These are phyloP conservation scores for Eutrigla gurnardus DNA, from an alignment of 2,797 vertebrate genomes.

Conservation along the genomic window DNA sequence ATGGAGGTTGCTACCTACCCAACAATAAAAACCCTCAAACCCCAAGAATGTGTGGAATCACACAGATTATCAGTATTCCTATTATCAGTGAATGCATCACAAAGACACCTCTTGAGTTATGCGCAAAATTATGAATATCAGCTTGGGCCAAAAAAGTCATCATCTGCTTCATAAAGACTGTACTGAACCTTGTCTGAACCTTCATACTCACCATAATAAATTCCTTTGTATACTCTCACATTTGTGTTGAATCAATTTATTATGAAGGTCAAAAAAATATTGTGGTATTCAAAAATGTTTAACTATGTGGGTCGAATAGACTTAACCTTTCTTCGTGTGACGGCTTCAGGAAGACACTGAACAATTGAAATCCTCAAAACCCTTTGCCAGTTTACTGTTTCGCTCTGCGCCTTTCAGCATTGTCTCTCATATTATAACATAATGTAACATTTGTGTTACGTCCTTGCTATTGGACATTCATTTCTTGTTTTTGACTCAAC, in stretches of 20 bases:
- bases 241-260: constrained; percentile 40
- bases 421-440: background rate
- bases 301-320: constrained; percentile 10
- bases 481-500: background rate
- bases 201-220: constrained; percentile 11
- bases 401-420: background rate
- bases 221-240: constrained; percentile 32
- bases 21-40: background rate
- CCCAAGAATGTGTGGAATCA: background rate
- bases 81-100: background rate
- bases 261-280: constrained; percentile 39
- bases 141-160: background rate
- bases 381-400: constrained; percentile 11
- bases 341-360: background rate
- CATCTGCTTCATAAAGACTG: constrained; percentile 10
- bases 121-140: constrained; percentile 7
- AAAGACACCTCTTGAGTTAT: background rate
- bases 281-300: constrained; percentile 27
- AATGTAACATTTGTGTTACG: background rate
- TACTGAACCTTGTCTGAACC: background rate
- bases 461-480: constrained; percentile 13
- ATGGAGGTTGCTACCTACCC: no score
- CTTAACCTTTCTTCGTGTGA: background rate
- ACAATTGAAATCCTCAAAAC: constrained; percentile 6
- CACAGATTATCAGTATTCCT: background rate